phyloP scores from a whole-genome alignment of 2,113 vertebrate species.

The Melanerpes formicivorus region DNA sequence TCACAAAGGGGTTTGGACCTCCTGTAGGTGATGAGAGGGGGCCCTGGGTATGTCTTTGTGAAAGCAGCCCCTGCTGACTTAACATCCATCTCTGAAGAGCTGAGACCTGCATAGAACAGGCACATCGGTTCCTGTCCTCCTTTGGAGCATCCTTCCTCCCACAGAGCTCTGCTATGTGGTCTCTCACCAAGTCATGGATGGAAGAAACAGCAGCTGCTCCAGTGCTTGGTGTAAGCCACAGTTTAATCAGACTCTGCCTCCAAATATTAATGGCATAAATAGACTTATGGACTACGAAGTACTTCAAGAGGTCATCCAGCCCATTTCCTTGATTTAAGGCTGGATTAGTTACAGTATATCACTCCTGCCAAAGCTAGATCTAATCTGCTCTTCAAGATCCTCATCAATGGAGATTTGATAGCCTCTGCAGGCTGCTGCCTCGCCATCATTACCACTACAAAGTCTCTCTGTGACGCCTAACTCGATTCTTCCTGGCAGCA shows the following conservation, averaged over 20 bases:
- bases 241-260: slow-evolving; percentile 34
- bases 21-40: not conserved
- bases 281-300: not conserved
- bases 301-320: slow-evolving; percentile 48
- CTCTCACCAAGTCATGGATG: not conserved
- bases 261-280: slow-evolving; percentile 13
- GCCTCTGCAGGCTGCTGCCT: not conserved
- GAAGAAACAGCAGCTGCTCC: not conserved
- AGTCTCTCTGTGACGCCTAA: not conserved
- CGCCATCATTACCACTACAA: slow-evolving; percentile 47
- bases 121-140: fast-evolving
- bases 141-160: not conserved
- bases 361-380: slow-evolving; percentile 38
- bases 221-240: not conserved
- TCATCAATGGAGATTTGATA: slow-evolving; percentile 20
- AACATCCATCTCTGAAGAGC: not conserved
- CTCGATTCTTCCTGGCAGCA: not conserved
- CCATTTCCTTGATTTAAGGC: slow-evolving; percentile 52
- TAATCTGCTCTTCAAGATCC: slow-evolving; percentile 50
- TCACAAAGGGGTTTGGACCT: not conserved
- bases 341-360: slow-evolving; percentile 40
- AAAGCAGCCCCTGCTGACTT: not conserved
- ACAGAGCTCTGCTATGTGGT: not conserved
- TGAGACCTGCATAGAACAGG: fast-evolving
- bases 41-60: not conserved